Base-by-base conservation (phyloP, 2,888 invertebrate species). In the Netelia inedita region DNA sequence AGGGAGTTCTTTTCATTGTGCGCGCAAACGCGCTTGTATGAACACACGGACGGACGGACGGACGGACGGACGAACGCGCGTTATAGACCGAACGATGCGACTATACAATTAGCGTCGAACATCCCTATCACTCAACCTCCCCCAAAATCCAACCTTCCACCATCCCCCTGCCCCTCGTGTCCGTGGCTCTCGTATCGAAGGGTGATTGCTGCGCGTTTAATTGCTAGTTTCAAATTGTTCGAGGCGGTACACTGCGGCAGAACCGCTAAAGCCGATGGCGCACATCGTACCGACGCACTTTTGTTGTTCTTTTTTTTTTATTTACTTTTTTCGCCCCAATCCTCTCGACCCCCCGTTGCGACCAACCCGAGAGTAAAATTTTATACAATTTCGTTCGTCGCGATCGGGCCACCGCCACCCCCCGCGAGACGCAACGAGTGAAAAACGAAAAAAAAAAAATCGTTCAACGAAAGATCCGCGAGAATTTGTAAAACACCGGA, bases 151-250 rank as follows among this genome's bases (percentile, higher is more conserved):
- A 57, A 8, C 10, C 16, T 16, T 2, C n/a, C 53, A 14, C 16
- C 53, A n/a, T n/a, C 53, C 14, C 50, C 2, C 50, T 50, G 14
- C 11, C 14, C 23, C 1, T 21, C 53, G 19, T 55, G 72, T 63
- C 55, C 21, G 8, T 66, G 35, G 35, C 35, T 28, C 46, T 72
- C 65, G 79, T 79, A 79, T 79, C 79, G 79, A 79, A 79, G 82
- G 85, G 85, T 85, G 85, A 85, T 85, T 85, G 85, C 78, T 72
- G 55, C 75, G 75, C 82, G 85, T 79, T 83, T 85, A 85, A 85
- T 85, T 85, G 85, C 85, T 82, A 85, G 85, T 79, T 85, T 79
- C 82, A 55, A 85, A 79, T 71, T 69, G 75, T 75, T 71, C 74
- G 71, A 71, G 65, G 71, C 66, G 19, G 79, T 50, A 71, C 63